Base-by-base conservation (phyloP, 2,888 invertebrate genomes). In the Volucella bombylans region DNA sequence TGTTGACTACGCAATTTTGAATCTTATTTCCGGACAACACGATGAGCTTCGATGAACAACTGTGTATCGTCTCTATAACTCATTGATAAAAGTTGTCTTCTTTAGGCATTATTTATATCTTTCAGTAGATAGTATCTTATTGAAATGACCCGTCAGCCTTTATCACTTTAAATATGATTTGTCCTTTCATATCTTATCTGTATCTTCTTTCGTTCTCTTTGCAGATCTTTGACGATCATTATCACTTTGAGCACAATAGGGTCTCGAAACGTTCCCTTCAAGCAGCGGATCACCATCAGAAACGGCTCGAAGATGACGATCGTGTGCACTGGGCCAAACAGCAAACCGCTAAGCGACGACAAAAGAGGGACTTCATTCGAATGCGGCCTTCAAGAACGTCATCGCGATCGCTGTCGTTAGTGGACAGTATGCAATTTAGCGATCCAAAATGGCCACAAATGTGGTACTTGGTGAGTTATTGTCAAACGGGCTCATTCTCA, bases 361-460 rank as follows among this genome's bases (percentile, higher is more conserved):
- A 94, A 88, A 98, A 98, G 92, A 93, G 98, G 87, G 97, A 97
- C 91, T 94, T 95, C 86, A 93, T 94, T 87, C 91, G 93, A n/a
- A 91, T 93, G 89, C 92, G 90, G 86, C 91, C 89, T 31, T 89
- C 90, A 4, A 89, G 90, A 41, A 91, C 90, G 23, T 90, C 89
- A 15, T 82, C 87, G 50, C 69, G 86, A 52, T 83, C 90, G 14
- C 72, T 87, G 54, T 90, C 90, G 10, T 87, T 88, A 76, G 90
- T 90, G 39, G 90, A 90, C 80, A 88, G 89, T 49, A 88, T 90
- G 88, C 92, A 93, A 86, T 93, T 97, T 87, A 96, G 96, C 90
- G 98, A 98, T 92, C 97, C 96, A 43, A 95, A 96, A 92, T 99
- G 98, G 98, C 94, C 96, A 45, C 95, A 95, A 88, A 98, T 98